Percentiles rank a stretch among this genome's conserved stretches.
Conservation (phyloP, 2,797 vertebrate genomes). For the Hydrolagus colliei region DNA sequence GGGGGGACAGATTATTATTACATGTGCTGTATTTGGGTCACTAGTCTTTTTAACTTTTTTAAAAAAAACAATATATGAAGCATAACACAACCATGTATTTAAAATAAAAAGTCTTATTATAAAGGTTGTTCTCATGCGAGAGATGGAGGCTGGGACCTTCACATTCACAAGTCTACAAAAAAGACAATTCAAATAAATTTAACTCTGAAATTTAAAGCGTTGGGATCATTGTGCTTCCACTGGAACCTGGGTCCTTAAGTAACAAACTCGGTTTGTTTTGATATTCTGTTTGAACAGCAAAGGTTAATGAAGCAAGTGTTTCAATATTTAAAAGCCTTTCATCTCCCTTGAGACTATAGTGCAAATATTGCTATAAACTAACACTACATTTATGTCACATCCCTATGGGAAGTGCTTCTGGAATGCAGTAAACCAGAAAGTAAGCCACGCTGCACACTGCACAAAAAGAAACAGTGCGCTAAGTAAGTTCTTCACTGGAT, state of each 20-base stretch:
- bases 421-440: conserved; percentile 33
- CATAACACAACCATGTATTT: too few species aligned
- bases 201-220: too few species aligned
- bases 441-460: conserved; percentile 39
- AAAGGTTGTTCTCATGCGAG: too few species aligned
- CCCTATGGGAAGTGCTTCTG: conserved; percentile 34
- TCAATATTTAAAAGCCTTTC: conserved; percentile 38
- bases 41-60: too few species aligned
- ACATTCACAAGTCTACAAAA: too few species aligned
- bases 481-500: neutral
- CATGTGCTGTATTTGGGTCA: too few species aligned
- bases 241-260: neutral
- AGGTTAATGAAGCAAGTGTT: conserved; percentile 45
- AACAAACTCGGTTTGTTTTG: accelerated
- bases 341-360: conserved; percentile 40
- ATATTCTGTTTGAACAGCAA: conserved; percentile 29
- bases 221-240: too few species aligned
- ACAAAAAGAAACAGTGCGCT: neutral
- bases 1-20: too few species aligned
- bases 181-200: too few species aligned
- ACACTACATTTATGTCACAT: conserved; percentile 41
- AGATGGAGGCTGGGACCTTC: too few species aligned
- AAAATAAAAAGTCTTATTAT: too few species aligned
- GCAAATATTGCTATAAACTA: conserved; percentile 40
- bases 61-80: too few species aligned